These are phyloP conservation scores for Conger conger DNA, from an alignment of 2,113 vertebrate genomes.

Conservation along the genomic window DNA sequence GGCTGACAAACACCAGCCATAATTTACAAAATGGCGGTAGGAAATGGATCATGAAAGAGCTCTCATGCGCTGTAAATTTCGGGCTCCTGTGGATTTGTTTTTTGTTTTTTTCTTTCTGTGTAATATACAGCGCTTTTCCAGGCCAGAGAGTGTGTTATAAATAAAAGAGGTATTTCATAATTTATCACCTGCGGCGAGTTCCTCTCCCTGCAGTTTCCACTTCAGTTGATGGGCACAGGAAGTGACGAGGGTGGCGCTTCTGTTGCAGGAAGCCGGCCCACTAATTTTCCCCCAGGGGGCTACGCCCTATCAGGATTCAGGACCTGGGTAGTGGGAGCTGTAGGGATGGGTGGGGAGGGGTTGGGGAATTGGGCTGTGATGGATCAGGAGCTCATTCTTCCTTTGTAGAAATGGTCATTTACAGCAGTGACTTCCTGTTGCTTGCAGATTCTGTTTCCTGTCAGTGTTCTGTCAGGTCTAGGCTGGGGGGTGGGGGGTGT, in stretches of 20 bases:
- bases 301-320: slow-evolving; percentile 34
- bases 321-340: slow-evolving; percentile 40
- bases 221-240: background rate
- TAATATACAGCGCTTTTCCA: slow-evolving; percentile 42
- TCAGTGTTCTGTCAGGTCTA: slow-evolving; percentile 48
- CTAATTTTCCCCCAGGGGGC: slow-evolving; percentile 56
- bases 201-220: background rate
- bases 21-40: slow-evolving; percentile 55
- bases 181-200: slow-evolving; percentile 36
- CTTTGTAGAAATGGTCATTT: slow-evolving; percentile 57
- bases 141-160: slow-evolving; percentile 44
- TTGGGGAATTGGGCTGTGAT: too few species aligned
- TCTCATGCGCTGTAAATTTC: slow-evolving; percentile 54
- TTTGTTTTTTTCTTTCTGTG: slow-evolving; percentile 49
- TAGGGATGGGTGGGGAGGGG: slow-evolving; percentile 55
- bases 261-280: slow-evolving; percentile 57
- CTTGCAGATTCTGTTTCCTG: slow-evolving; percentile 52
- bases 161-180: slow-evolving; percentile 47
- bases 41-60: slow-evolving; percentile 62
- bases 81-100: slow-evolving; percentile 61
- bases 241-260: slow-evolving; percentile 41
- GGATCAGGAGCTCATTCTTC: slow-evolving; percentile 45
- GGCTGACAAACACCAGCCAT: slow-evolving; percentile 57
- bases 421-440: slow-evolving; percentile 54
- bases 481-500: too few species aligned